phyloP scores from a whole-genome alignment of 2,888 invertebrate genomes.

The Drosophila vallismaia region DNA sequence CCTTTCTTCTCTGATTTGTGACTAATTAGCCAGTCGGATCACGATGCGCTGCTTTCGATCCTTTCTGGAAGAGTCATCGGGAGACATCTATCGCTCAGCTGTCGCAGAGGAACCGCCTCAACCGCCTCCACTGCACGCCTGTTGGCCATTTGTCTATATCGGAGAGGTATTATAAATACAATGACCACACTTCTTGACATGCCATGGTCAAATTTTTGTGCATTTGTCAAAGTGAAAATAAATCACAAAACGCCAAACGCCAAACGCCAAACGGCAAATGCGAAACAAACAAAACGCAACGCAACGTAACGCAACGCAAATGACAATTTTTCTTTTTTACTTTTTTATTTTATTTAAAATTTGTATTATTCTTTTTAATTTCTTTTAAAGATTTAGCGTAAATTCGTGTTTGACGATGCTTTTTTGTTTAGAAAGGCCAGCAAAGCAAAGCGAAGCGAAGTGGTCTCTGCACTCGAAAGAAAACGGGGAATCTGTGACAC shows the following conservation, averaged over 20 bases:
- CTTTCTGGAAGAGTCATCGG: constrained; percentile 32
- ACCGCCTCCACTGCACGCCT: constrained; percentile 36
- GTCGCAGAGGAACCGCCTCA: not conserved
- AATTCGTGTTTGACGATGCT: too few species aligned
- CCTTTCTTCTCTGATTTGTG: constrained; percentile 6
- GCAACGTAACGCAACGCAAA: constrained; percentile 53
- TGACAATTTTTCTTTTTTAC: constrained; percentile 60
- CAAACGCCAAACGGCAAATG: constrained; percentile 2
- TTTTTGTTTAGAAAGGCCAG: constrained; percentile 30
- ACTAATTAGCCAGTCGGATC: constrained; percentile 39
- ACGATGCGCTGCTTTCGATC: constrained; percentile 11
- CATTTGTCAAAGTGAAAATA: constrained; percentile 76
- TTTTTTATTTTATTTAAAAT: constrained; percentile 11
- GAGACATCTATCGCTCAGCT: constrained; percentile 33
- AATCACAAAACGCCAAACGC: constrained; percentile 66
- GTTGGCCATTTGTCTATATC: constrained; percentile 71
- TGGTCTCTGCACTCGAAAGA: constrained; percentile 61
- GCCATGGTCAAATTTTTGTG: constrained; percentile 77
- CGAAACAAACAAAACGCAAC: constrained; percentile 17
- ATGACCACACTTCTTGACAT: constrained; percentile 75
- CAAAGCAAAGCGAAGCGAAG: not conserved
- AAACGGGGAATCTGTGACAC: constrained; percentile 76
- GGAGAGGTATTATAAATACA: constrained; percentile 73
- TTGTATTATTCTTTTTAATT: constrained; percentile 10
- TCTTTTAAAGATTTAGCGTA: constrained; percentile 5